Base-by-base conservation (phyloP, 2,888 invertebrate genomes). In the Eilema sororculum region DNA sequence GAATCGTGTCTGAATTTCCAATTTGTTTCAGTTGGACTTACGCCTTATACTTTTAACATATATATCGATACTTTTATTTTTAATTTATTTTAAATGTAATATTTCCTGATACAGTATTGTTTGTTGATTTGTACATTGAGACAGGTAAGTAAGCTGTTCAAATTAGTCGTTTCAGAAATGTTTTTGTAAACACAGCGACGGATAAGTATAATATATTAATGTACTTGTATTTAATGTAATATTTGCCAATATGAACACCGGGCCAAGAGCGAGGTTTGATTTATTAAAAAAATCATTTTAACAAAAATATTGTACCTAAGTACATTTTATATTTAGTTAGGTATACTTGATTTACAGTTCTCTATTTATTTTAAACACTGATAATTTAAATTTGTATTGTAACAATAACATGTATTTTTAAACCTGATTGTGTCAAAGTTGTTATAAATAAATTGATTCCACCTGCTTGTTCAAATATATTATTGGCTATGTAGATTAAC, bases 211-310 rank as follows among this genome's bases (percentile, higher is more conserved):
- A 68, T 58, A 28, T 46, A 62, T 69, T 57, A 41, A 67, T 41
- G 30, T 58, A 70, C n/a, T n/a, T n/a, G n/a, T 58, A 41, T 62
- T 58, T 64, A 59, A 64, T 33, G 41, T 56, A 79, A 81, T 79
- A 85, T 89, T 91, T 91, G 90, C 89, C 90, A 89, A 91, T 87
- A 89, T 89, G 88, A 86, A 89, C 74, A 84, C 78, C 71, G 74
- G 77, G 80, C 81, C 82, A 84, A 76, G 77, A 80, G 85, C 86
- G 87, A 89, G 86, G 85, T 72, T 83, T 80, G 69, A 75, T 79
- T 72, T 79, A 69, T 62, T 64, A 28, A 30, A 22, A 3, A 25
- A 9, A 6, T 5, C 10, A 13, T 64, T 52, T 52, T 22, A 30
- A 13, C n/a, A 12, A 52, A 46, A 28, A 64, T 25, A 12, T 41